Base-by-base conservation (phyloP, 2,797 vertebrate species). In the Odontamblyopus lacepedii region DNA sequence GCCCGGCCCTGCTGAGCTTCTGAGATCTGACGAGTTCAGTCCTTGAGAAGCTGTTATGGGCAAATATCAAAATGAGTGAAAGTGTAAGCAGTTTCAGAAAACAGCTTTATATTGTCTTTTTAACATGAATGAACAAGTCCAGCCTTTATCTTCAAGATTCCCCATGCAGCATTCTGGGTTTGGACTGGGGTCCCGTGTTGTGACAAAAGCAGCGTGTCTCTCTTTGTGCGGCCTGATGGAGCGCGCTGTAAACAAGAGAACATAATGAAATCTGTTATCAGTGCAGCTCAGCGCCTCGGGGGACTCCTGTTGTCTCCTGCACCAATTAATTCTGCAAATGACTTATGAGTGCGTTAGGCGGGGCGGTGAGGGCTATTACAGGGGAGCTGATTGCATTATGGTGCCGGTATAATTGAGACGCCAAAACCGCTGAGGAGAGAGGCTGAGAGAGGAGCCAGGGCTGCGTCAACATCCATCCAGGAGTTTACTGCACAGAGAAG, bases 261-360 rank as follows among this genome's bases (percentile, higher is more conserved):
- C 78, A 75, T 87, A 86, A 89, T 89, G 83, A 89, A 87, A 86
- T 87, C 69, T 77, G 78, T 85, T 81, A 85, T 82, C 71, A 6
- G 77, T 44, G 71, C 35, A 78, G 77, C 79, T 84, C 72, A 76
- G 78, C 27, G 74, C 83, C 87, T 69, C 74, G 63, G 72, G 83
- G 87, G 85, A 88, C 67, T 73, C 63, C 72, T 59, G 44, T 67
- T 53, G 23, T 84, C 83, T 86, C 82, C 83, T 83, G 72, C 78
- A 72, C 77, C 87, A 83, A 89, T 87, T 89, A 84, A 87, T 89
- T 89, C 78, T 63, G 79, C 79, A 89, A 87, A 89, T 86, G 83
- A 87, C 79, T 85, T 87, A 84, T 80, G 78, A 88, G 76, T 78
- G 74, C 84, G 77, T 80, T 82, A 83, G 85, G 79, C 77, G 73